Evolutionary conservation across 2,888 invertebrate species (phyloP).

Genomic region (Drosophila koepferae): DNA sequence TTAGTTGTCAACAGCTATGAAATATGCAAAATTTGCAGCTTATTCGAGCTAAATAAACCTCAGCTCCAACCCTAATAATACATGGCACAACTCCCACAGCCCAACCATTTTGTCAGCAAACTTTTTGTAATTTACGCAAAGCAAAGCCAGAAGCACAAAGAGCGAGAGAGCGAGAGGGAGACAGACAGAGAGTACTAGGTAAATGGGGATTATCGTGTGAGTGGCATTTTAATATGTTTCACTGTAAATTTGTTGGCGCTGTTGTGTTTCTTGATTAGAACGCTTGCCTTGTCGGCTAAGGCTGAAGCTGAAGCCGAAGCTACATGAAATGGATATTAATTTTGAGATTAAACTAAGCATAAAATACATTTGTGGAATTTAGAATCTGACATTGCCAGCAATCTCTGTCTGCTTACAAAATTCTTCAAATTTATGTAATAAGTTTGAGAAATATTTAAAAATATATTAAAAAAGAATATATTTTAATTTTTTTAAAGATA

Average conservation of each 20-base stretch:
- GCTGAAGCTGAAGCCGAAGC: constrained; percentile 20
- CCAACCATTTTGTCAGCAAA: constrained; percentile 61
- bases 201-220: constrained; percentile 71
- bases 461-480: not conserved
- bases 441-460: constrained; percentile 6
- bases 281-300: constrained; percentile 37
- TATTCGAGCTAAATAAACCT: constrained; percentile 71
- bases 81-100: constrained; percentile 13
- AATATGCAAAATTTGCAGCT: constrained; percentile 79
- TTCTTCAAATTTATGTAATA: constrained; percentile 8
- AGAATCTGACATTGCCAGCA: constrained; percentile 23
- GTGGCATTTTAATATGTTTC: constrained; percentile 79
- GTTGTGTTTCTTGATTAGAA: constrained; percentile 41
- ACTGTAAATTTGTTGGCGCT: constrained; percentile 55
- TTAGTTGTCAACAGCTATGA: constrained; percentile 68
- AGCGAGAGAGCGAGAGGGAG: not conserved
- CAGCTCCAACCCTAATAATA: constrained; percentile 28
- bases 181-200: not conserved
- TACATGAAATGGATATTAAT: constrained; percentile 76
- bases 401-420: not conserved
- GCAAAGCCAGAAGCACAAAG: not conserved
- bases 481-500: too few relatives aligned
- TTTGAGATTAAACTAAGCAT: constrained; percentile 50
- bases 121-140: constrained; percentile 50
- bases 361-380: constrained; percentile 32